Evolutionary conservation across 1,140 invertebrate species (phyloP).

Genomic region (Ephestia elutella): DNA sequence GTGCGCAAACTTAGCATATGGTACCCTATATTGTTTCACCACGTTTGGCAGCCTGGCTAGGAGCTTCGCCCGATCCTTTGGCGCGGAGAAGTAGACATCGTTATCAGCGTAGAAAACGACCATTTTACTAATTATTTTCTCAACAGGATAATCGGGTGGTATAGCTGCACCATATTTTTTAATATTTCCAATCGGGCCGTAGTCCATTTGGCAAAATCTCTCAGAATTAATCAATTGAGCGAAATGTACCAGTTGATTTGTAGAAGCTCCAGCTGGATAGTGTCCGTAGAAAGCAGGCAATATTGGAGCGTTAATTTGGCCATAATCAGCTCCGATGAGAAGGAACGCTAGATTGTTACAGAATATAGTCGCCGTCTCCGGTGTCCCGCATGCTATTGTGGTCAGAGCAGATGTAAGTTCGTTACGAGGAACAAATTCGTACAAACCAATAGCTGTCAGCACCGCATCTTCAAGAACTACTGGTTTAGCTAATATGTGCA

Average conservation of each 20-base stretch:
- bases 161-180: not conserved
- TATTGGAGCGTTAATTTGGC: not conserved
- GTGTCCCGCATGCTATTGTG: not conserved
- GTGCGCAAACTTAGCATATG: not conserved
- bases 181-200: not conserved
- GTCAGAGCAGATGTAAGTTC: not conserved
- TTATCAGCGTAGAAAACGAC: not conserved
- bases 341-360: not conserved
- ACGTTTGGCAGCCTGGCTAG: not conserved
- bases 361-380: not conserved
- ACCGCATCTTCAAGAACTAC: not conserved
- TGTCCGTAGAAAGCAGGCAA: not conserved
- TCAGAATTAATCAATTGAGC: conserved; percentile 1
- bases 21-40: not conserved
- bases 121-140: not conserved
- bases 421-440: not conserved
- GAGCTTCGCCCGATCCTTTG: not conserved
- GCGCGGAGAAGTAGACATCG: not conserved
- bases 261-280: not conserved
- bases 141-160: conserved; percentile 3
- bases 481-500: not conserved
- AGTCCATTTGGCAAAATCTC: not conserved
- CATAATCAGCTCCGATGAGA: not conserved
- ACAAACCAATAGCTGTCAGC: not conserved
- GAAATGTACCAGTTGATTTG: not conserved